phyloP scores from a whole-genome alignment of 2,888 invertebrate species.

The Cheilosia pagana region DNA sequence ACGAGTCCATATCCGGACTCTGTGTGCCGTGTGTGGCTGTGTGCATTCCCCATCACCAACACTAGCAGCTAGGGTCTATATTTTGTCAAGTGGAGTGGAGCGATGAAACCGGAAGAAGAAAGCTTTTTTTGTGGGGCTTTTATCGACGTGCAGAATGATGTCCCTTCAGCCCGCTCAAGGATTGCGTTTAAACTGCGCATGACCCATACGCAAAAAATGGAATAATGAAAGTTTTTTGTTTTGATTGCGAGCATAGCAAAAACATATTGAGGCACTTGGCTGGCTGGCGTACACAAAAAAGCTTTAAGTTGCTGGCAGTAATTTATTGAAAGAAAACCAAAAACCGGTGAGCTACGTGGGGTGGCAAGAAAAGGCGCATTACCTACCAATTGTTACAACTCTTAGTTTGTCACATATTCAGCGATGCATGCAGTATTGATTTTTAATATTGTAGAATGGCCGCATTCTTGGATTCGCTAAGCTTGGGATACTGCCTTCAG shows the following conservation, averaged over 20 bases:
- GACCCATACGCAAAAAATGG: conserved; percentile 55
- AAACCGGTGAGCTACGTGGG: conserved; percentile 23
- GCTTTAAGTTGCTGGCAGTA: conserved; percentile 14
- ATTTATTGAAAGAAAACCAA: conserved; percentile 14
- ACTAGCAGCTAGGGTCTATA: conserved; percentile 12
- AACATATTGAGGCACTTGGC: conserved; percentile 60
- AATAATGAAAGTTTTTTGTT: conserved; percentile 73
- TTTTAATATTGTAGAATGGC: no score
- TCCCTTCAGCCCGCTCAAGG: conserved; percentile 21
- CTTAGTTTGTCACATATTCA: no score
- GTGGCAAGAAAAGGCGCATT: no score
- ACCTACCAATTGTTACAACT: no score
- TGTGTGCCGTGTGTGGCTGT: no score
- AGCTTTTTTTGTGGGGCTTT: conserved; percentile 58
- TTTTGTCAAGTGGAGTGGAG: not conserved
- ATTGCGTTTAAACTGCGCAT: conserved; percentile 56
- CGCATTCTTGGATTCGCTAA: no score
- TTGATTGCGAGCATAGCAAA: conserved; percentile 63
- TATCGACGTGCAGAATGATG: conserved; percentile 37
- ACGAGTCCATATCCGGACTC: conserved; percentile 57
- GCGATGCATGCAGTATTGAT: no score
- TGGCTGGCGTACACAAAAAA: conserved; percentile 28
- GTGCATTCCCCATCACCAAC: conserved; percentile 64
- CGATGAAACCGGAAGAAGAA: conserved; percentile 16
- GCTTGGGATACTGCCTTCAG: no score